A percentile compares a stretch with the other conserved stretches of the same genome.
Evolutionary conservation across 2,113 vertebrate species (phyloP).

Genomic region (Sylvietta virens): DNA sequence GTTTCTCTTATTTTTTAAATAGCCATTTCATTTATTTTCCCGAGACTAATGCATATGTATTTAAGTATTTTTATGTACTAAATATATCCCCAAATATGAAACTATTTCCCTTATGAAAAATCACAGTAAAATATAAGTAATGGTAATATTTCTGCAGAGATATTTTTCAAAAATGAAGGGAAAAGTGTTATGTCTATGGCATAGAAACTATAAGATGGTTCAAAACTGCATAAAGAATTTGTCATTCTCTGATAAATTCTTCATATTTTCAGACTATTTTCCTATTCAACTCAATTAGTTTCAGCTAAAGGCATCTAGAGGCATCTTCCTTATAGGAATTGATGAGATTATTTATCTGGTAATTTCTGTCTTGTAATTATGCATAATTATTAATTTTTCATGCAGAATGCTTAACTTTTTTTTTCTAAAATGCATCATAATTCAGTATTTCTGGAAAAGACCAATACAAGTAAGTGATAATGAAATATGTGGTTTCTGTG

Average conservation of each 20-base stretch:
- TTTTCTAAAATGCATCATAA: neutral
- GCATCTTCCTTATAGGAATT: neutral
- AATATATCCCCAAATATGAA: neutral
- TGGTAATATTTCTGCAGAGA: neutral
- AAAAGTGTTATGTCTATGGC: neutral
- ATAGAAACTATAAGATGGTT: neutral
- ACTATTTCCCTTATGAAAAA: neutral
- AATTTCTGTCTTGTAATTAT: constrained; percentile 10
- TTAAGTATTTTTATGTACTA: neutral
- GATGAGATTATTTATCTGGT: neutral
- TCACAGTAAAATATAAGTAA: neutral
- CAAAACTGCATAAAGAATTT: constrained; percentile 2
- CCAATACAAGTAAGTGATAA: neutral
- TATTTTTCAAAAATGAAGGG: neutral
- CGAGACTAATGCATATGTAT: neutral
- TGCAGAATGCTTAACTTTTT: neutral
- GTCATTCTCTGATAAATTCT: constrained; percentile 10
- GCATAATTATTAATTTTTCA: constrained; percentile 12
- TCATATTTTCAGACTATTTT: neutral
- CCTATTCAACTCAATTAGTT: constrained; percentile 16
- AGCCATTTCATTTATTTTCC: rapidly evolving
- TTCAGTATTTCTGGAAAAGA: neutral
- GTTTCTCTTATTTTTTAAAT: neutral
- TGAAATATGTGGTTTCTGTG: neutral
- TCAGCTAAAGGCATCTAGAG: constrained; percentile 6